Base-by-base conservation (phyloP, 2,888 invertebrate species). In the Thereva nobilitata region DNA sequence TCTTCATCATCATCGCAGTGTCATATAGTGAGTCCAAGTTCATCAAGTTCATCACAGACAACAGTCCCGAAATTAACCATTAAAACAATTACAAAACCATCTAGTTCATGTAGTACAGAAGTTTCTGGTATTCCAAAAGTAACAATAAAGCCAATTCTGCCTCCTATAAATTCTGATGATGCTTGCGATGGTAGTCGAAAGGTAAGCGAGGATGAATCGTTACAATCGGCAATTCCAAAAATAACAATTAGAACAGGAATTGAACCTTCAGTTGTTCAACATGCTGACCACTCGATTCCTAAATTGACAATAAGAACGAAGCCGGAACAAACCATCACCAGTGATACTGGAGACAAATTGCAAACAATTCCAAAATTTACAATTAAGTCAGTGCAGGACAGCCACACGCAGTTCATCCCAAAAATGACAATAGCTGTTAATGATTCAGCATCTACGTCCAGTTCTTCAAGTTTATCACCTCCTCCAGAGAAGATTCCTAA, bases 61-160 rank as follows among this genome's bases (percentile, higher is more conserved):
- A 82, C 83, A 76, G 80, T 86, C 75, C 85, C 86, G 73, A 86
- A 85, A 80, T 80, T 86, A 67, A 86, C 85, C 64, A 86, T 85
- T 47, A 86, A 86, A 77, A 82, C 84, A 40, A 75, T 77, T 68
- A 72, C 74, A 47, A 75, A 76, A 37, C 71, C 72, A 68, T 72
- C 56, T 69, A 74, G 70, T 45, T 66, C 73, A 66, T 56, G 71
- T 47, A 69, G 66, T 34, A 67, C 63, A 69, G 72, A 9, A 34
- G 10, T 34, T 40, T 12, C 41, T 47, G 23, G 75, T 38, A 77
- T 78, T 73, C 78, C 79, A 44, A 81, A 78, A 70, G 69, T 79
- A 52, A 81, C 79, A 42, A 78, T 79, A 38, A 80, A 80, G 72
- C 37, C 65, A 10, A 55, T 66, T 37, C 49, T 54, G 4, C 23